phyloP scores from a whole-genome alignment of 2,113 vertebrate species.

The Paratilapia polleni region DNA sequence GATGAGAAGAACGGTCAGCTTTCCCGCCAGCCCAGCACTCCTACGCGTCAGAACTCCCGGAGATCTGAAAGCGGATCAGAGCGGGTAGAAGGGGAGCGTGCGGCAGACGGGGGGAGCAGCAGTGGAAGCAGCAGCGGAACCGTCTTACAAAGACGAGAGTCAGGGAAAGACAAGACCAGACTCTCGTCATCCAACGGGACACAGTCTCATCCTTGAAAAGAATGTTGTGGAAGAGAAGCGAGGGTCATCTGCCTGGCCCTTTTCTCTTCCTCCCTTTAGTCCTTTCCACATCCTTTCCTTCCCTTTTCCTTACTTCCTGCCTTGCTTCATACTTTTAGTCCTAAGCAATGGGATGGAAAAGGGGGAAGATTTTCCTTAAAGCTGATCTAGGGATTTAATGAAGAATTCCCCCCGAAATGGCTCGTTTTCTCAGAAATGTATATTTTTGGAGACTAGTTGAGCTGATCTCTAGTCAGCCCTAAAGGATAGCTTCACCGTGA shows the following conservation, averaged over 20 bases:
- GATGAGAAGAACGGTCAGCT: constrained; percentile 91
- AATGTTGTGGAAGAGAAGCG: constrained; percentile 49
- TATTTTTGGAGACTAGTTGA: constrained; percentile 10
- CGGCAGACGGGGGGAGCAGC: constrained; percentile 30
- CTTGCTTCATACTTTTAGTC: constrained; percentile 47
- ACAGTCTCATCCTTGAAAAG: constrained; percentile 84
- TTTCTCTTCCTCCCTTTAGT: constrained; percentile 54
- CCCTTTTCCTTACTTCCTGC: constrained; percentile 39
- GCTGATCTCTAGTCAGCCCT: constrained; percentile 31
- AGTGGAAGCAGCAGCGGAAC: constrained; percentile 46
- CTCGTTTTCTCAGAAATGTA: constrained; percentile 24
- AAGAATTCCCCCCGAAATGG: constrained; percentile 8
- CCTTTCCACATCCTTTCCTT: constrained; percentile 44
- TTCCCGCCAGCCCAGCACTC: constrained; percentile 80
- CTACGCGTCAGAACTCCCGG: constrained; percentile 83
- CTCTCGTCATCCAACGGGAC: constrained; percentile 88
- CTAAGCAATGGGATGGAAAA: constrained; percentile 43
- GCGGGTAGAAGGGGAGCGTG: constrained; percentile 63
- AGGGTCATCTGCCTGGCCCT: constrained; percentile 10
- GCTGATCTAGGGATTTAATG: constrained; percentile 19
- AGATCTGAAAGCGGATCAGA: constrained; percentile 82
- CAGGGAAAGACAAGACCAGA: constrained; percentile 88
- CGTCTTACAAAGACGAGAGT: constrained; percentile 81
- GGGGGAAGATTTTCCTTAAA: constrained; percentile 14
- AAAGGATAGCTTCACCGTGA: constrained; percentile 13